A percentile compares a stretch with the other conserved stretches of the same genome.
These are phyloP conservation scores for Heloderma charlesbogerti DNA, from an alignment of 2,113 vertebrate genomes.

Conservation along the genomic window DNA sequence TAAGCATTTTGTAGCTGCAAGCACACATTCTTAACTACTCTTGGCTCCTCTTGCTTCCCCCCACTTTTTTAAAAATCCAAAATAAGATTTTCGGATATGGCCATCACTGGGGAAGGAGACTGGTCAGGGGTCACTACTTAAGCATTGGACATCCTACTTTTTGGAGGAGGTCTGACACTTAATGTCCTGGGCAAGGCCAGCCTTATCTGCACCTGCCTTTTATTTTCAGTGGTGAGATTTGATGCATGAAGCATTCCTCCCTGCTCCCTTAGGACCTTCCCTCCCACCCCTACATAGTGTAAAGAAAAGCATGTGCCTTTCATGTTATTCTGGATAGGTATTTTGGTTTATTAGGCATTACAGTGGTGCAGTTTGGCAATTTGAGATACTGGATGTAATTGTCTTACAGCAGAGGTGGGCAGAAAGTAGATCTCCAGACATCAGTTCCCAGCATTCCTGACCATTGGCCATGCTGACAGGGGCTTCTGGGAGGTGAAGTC, in stretches of 20 bases:
- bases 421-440: no score
- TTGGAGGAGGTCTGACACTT: not conserved
- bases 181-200: not conserved
- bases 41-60: constrained; percentile 26
- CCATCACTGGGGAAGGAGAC: not conserved
- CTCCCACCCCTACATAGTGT: not conserved
- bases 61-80: not conserved
- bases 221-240: not conserved
- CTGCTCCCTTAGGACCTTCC: not conserved
- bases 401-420: no score
- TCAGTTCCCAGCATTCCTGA: no score
- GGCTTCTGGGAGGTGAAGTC: no score
- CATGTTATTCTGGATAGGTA: not conserved
- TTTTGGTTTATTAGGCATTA: not conserved
- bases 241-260: not conserved
- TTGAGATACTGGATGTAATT: no score
- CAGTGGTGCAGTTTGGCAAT: not conserved
- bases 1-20: constrained; percentile 57
- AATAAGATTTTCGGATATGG: not conserved
- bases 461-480: no score
- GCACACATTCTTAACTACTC: constrained; percentile 27
- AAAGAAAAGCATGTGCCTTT: not conserved
- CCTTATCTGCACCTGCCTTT: not conserved
- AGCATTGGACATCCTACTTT: not conserved
- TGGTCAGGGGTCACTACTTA: constrained; percentile 22